Evolutionary conservation across 35 echinoderm and acorn worm species (phyloP).

Genomic region (Chiridota heheva): DNA sequence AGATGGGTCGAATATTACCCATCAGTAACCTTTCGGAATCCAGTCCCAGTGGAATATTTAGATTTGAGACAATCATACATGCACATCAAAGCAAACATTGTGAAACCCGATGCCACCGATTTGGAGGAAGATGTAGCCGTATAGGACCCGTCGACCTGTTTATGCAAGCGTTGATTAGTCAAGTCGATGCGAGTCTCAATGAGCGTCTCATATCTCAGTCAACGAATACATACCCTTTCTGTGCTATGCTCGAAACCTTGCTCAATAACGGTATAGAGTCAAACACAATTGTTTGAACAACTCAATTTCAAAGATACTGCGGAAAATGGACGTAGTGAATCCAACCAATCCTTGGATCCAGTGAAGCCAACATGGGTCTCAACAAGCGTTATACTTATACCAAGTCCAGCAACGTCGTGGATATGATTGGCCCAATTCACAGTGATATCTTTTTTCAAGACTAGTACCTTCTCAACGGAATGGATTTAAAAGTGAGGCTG

Average conservation of each 20-base stretch:
- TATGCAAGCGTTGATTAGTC: no score
- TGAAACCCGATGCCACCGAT: conserved; percentile 37
- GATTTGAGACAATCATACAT: conserved; percentile 50
- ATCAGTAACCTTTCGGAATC: conserved; percentile 35
- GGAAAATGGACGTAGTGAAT: background rate
- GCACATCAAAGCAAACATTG: conserved; percentile 56
- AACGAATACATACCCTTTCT: conserved; percentile 47
- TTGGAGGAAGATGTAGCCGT: background rate
- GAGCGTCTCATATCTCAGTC: conserved; percentile 52
- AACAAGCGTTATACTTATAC: conserved; percentile 34
- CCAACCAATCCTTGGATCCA: background rate
- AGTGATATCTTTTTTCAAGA: no score
- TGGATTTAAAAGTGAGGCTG: conserved; percentile 16
- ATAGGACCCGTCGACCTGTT: conserved; percentile 57
- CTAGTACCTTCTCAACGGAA: conserved; percentile 36
- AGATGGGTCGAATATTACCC: conserved; percentile 49
- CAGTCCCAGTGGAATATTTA: conserved; percentile 38
- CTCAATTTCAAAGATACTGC: conserved; percentile 57
- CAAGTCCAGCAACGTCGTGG: conserved; percentile 5
- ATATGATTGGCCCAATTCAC: conserved; percentile 34
- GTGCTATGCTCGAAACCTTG: conserved; percentile 44
- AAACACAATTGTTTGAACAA: conserved; percentile 20
- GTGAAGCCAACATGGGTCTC: conserved; percentile 27
- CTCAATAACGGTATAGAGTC: conserved; percentile 33
- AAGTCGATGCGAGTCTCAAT: conserved; percentile 53